Evolutionary conservation across 2,113 vertebrate species (phyloP).

Genomic region (Pycnonotus jocosus): DNA sequence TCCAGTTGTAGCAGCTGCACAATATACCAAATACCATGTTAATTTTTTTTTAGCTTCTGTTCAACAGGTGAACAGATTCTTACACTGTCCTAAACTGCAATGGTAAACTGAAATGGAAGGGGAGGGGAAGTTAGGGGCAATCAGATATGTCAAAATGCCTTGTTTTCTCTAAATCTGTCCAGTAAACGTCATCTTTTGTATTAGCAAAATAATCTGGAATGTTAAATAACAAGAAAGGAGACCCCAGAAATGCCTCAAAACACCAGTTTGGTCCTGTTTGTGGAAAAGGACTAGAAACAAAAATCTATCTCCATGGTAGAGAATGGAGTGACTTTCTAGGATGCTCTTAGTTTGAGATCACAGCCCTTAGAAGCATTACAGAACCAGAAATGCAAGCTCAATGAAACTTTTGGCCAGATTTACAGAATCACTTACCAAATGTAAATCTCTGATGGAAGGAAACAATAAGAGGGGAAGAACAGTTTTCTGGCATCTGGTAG

Average conservation of each 20-base stretch:
- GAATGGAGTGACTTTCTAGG: neutral
- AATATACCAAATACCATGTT: neutral
- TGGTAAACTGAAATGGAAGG: neutral
- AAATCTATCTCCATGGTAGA: neutral
- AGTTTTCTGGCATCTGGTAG: neutral
- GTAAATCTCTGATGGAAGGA: neutral
- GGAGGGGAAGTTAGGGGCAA: neutral
- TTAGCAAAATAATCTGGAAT: neutral
- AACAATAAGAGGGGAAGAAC: neutral
- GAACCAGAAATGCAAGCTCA: neutral
- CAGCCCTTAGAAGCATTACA: neutral
- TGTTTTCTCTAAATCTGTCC: neutral
- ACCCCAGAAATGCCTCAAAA: neutral
- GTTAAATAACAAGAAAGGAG: neutral
- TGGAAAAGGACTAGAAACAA: neutral
- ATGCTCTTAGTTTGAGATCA: neutral
- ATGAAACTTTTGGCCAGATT: neutral
- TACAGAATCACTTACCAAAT: neutral
- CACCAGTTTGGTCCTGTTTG: neutral
- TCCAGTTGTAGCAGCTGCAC: neutral
- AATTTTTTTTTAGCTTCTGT: neutral
- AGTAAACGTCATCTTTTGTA: neutral
- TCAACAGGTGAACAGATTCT: neutral
- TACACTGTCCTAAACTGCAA: neutral
- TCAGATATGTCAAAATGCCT: neutral